Base-by-base conservation (phyloP, 2,888 invertebrate genomes). In the Macrophya alboannulata region DNA sequence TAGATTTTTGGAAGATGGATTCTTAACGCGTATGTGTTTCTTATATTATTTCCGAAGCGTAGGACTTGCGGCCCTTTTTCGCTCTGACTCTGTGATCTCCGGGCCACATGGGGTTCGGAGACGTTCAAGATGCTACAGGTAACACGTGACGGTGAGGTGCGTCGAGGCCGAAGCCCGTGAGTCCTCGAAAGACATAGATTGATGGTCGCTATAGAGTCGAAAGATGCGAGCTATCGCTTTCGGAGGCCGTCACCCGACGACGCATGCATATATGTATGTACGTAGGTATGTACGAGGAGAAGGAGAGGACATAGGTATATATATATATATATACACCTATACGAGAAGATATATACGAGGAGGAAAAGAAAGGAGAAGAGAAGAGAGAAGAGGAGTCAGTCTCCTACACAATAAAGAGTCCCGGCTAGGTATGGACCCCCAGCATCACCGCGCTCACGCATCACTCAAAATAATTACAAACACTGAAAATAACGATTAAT, bases 401-500 rank as follows among this genome's bases (percentile, higher is more conserved):
- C 79, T 77, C 65, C 68, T 68, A 68, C 51, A 85, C 85, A 85
- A 85, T 85, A 85, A 85, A 85, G 82, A 68, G 62, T 74, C 72
- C 43, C 82, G 37, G n/a, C 82, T 87, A 1, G 82, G 59, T 51
- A 48, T 59, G 85, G 85, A 85, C 85, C 85, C 85, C 85, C 83
- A 76, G 81, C 76, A 65, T 82, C 72, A 71, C 85, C 87, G 87
- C 40, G 68, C 83, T 71, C 88, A 15, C 85, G 88, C 89, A 89
- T 90, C 89, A 88, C 88, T 90, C 89, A 89, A 89, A 91, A 91
- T 91, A 90, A 91, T 91, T 91, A 90, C 87, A 90, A 90, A 88
- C 89, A 90, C 88, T 87, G 88, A 88, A 87, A 89, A 89, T 89
- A 90, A 90, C 89, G 90, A 91, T 91, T 89, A 91, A 91, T 91